Evolutionary conservation across 1,140 invertebrate genomes (phyloP).

Genomic region (Drosophila funebris): DNA sequence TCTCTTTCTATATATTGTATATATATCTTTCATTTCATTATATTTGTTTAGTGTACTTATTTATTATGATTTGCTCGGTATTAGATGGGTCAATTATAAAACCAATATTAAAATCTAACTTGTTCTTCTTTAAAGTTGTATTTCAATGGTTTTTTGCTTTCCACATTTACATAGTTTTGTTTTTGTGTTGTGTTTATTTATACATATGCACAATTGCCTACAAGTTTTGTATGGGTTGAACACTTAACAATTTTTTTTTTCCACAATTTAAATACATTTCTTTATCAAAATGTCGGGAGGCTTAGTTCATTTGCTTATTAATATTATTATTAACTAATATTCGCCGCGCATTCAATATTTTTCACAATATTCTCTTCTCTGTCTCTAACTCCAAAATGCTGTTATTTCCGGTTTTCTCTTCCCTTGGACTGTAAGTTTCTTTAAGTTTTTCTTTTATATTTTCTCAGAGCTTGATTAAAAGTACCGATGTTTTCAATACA

Average conservation of each 20-base stretch:
- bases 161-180: conserved; percentile 7
- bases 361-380: conserved; percentile 4
- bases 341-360: conserved; percentile 11
- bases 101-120: conserved; percentile 42
- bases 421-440: neutral
- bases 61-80: conserved; percentile 30
- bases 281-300: conserved; percentile 37
- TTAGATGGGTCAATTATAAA: conserved; percentile 37
- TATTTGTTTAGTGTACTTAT: conserved; percentile 23
- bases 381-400: neutral
- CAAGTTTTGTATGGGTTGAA: conserved; percentile 30
- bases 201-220: conserved; percentile 32
- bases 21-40: neutral
- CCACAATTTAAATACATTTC: conserved; percentile 13
- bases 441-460: neutral
- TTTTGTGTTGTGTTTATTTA: neutral
- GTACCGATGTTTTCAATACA: neutral
- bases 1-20: neutral
- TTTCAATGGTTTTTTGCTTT: conserved; percentile 10
- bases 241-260: conserved; percentile 36
- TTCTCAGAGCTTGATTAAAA: neutral
- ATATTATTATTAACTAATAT: conserved; percentile 24
- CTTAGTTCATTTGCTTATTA: neutral
- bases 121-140: neutral
- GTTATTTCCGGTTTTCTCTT: neutral